These are phyloP conservation scores for Tricholaema leucomelas DNA, from an alignment of 2,113 vertebrate genomes.

Conservation along the genomic window DNA sequence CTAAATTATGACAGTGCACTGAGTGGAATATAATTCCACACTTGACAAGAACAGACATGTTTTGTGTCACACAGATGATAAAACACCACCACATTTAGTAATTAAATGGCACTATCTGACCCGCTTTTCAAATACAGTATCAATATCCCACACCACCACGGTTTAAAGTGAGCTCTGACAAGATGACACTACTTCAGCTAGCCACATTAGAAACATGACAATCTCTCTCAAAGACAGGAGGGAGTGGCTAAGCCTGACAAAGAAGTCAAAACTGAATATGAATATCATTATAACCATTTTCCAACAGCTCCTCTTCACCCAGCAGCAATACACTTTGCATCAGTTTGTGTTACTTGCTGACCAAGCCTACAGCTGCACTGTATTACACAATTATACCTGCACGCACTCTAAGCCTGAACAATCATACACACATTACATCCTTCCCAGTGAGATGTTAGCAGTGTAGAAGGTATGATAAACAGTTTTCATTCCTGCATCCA, in stretches of 20 bases:
- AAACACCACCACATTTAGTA: not conserved
- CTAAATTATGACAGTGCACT: not conserved
- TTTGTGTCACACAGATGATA: slow-evolving; percentile 17
- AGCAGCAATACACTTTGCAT: not conserved
- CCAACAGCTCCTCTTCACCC: not conserved
- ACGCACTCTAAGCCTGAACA: not conserved
- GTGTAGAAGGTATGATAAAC: not conserved
- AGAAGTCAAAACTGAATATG: not conserved
- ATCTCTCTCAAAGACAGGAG: not conserved
- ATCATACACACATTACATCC: not conserved
- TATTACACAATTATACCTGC: not conserved
- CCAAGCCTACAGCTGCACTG: not conserved
- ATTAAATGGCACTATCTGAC: slow-evolving; percentile 4
- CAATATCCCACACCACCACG: not conserved
- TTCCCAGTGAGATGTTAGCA: not conserved
- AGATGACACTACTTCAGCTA: not conserved
- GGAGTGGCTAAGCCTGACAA: not conserved
- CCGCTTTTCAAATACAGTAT: not conserved
- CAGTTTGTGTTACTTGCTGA: not conserved
- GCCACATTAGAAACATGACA: not conserved
- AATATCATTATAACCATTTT: not conserved
- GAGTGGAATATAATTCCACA: slow-evolving; percentile 52
- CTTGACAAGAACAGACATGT: slow-evolving; percentile 17
- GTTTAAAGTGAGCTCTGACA: not conserved
- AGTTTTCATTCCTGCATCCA: not conserved